Evolutionary conservation across 1,140 invertebrate species (phyloP).

Genomic region (Dermatophagoides farinae): DNA sequence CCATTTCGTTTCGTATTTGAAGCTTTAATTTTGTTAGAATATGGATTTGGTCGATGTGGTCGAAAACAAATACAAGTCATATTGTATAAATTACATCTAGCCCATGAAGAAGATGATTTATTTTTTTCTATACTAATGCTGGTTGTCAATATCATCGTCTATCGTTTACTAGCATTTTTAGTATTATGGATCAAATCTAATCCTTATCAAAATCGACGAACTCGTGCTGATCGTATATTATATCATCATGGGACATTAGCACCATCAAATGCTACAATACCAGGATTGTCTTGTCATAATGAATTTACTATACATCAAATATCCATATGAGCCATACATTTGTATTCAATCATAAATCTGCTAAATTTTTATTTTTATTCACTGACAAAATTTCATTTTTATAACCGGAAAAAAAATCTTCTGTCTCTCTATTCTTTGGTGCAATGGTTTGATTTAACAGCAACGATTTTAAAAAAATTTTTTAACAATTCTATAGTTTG

Average conservation of each 20-base stretch:
- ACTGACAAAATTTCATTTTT: too few species aligned
- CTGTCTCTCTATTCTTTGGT: too few species aligned
- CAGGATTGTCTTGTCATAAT: too few species aligned
- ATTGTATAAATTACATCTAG: not conserved
- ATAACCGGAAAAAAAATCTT: too few species aligned
- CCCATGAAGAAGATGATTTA: not conserved
- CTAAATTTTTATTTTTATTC: too few species aligned
- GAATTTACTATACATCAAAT: not conserved
- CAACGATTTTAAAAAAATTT: too few species aligned
- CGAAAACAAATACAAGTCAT: not conserved
- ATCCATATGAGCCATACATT: not conserved
- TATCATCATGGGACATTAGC: not conserved
- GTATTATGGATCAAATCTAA: not conserved
- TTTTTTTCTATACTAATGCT: not conserved
- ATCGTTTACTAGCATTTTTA: not conserved
- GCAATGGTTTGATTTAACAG: too few species aligned
- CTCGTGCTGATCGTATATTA: not conserved
- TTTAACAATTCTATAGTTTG: too few species aligned
- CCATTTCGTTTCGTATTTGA: not conserved
- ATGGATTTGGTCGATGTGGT: slow-evolving; percentile 7
- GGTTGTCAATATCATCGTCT: not conserved
- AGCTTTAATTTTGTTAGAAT: not conserved
- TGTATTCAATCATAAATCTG: too few species aligned
- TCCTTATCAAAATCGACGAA: not conserved
- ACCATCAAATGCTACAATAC: too few species aligned